Percentiles rank a stretch among this genome's conserved stretches.
Conservation (phyloP, 2,888 invertebrate genomes). For the Margaritifera margaritifera region DNA sequence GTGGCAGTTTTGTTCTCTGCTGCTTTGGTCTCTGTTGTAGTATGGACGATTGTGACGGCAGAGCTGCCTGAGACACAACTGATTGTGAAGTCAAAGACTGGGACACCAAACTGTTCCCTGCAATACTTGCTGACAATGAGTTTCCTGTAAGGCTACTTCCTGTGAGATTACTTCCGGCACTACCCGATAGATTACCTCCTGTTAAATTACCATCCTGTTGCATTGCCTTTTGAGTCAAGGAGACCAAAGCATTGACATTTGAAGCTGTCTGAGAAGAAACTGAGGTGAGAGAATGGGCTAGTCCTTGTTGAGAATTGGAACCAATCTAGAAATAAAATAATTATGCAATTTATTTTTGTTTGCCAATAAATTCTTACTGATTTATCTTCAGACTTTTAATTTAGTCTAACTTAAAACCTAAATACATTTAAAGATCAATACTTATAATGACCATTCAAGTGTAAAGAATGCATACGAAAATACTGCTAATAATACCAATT, state of each 20-base stretch:
- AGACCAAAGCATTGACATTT: slow-evolving; percentile 40
- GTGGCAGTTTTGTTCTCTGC: slow-evolving; percentile 79
- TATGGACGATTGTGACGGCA: slow-evolving; percentile 38
- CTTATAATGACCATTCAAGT: too few species aligned
- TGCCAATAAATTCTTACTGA: background rate
- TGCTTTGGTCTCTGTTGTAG: slow-evolving; percentile 76
- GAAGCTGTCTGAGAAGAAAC: slow-evolving; percentile 38
- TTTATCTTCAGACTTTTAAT: too few species aligned
- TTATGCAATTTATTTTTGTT: background rate
- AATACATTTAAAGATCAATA: too few species aligned
- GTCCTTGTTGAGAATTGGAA: slow-evolving; percentile 11
- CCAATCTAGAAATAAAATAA: slow-evolving; percentile 49
- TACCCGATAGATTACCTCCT: slow-evolving; percentile 23
- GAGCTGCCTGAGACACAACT: slow-evolving; percentile 26
- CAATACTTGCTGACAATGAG: slow-evolving; percentile 28
- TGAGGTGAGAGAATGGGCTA: slow-evolving; percentile 21
- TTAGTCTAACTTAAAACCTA: too few species aligned
- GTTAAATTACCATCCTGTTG: slow-evolving; percentile 25
- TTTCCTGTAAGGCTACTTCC: slow-evolving; percentile 27
- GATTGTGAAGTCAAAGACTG: slow-evolving; percentile 28
- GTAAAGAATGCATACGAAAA: too few species aligned
- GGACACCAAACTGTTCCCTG: slow-evolving; percentile 30
- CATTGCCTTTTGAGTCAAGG: slow-evolving; percentile 28
- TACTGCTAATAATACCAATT: too few species aligned
- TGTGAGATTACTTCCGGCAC: slow-evolving; percentile 29